phyloP scores from a whole-genome alignment of 1,140 invertebrate genomes.

The Drosophila sp. region DNA sequence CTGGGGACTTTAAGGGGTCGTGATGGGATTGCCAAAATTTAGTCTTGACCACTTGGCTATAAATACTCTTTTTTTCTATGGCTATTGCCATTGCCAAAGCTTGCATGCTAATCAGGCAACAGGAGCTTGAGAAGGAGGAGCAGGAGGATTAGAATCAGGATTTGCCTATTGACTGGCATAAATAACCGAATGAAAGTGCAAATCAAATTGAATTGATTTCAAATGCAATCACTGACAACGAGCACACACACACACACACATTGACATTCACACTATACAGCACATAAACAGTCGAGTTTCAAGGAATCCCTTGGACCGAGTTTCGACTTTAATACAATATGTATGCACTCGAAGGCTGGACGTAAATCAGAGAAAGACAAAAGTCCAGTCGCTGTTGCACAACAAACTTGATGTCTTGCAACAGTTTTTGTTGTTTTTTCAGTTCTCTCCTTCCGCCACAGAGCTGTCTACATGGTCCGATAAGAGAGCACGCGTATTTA shows the following conservation, averaged over 20 bases:
- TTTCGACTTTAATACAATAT: no score
- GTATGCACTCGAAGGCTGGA: no score
- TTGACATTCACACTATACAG: not conserved
- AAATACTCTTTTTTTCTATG: conserved; percentile 21
- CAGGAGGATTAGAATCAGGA: not conserved
- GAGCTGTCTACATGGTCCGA: no score
- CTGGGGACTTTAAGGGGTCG: conserved; percentile 14
- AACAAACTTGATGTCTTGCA: conserved; percentile 2
- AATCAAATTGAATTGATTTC: conserved; percentile 43
- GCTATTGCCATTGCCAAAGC: not conserved
- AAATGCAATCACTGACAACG: conserved; percentile 27
- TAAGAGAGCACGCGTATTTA: conserved; percentile 18
- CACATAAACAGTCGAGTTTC: conserved; percentile 2
- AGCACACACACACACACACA: not conserved
- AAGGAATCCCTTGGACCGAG: no score
- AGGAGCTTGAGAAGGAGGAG: not conserved
- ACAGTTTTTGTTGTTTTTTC: not conserved
- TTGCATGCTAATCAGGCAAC: conserved; percentile 16
- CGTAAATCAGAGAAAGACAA: not conserved
- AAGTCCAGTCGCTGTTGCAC: not conserved
- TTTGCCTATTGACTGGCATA: conserved; percentile 15
- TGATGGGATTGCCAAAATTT: conserved; percentile 41
- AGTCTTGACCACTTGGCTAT: conserved; percentile 25
- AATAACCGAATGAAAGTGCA: conserved; percentile 27
- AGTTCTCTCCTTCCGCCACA: no score